phyloP scores from a whole-genome alignment of 2,113 vertebrate genomes.

The Corythornis madagascariensis region DNA sequence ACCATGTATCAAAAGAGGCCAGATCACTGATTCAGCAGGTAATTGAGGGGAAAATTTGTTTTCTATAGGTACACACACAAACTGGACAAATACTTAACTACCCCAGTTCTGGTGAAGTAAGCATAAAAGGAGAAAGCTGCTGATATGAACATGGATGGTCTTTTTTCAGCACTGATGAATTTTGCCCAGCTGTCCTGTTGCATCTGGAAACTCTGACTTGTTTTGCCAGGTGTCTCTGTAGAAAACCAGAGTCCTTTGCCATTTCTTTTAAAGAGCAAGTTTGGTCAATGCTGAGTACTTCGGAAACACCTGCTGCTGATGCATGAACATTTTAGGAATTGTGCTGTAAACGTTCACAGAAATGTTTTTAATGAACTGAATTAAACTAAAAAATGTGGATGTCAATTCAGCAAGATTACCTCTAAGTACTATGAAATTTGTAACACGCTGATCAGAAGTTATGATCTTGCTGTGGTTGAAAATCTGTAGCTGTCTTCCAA shows the following conservation, averaged over 20 bases:
- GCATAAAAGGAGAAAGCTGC: neutral
- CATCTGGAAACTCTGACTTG: neutral
- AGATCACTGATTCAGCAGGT: constrained; percentile 94
- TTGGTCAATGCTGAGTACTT: neutral
- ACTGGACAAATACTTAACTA: neutral
- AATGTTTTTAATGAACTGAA: neutral
- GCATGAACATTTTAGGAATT: neutral
- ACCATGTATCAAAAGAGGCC: constrained; percentile 91
- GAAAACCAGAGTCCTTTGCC: neutral
- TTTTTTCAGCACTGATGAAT: neutral
- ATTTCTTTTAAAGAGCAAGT: neutral
- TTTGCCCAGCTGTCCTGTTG: neutral
- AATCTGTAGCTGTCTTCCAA: neutral
- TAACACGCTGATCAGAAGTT: neutral
- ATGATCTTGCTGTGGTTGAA: neutral
- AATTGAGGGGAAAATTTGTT: constrained; percentile 6
- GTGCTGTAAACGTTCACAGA: neutral
- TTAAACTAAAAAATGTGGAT: neutral
- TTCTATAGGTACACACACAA: neutral
- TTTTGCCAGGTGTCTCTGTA: neutral
- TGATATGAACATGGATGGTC: neutral
- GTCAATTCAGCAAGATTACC: neutral
- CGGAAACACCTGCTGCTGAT: neutral
- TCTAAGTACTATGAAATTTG: neutral
- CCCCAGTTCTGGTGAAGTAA: neutral